Evolutionary conservation across 2,797 vertebrate species (phyloP).

Genomic region (Poeciliopsis infans): DNA sequence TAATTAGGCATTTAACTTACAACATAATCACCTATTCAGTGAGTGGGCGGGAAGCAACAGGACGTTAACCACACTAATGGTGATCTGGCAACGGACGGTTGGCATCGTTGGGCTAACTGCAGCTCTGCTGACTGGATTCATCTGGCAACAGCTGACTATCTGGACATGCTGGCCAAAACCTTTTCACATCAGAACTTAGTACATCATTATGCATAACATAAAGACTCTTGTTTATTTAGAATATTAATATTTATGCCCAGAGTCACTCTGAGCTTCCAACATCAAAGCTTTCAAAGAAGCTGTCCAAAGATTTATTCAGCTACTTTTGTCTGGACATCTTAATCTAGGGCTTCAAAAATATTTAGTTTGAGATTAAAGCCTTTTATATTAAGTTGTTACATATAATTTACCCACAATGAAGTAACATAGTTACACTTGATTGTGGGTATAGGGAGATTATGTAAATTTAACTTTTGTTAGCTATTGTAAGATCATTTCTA

Average conservation of each 20-base stretch:
- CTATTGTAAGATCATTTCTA: no score
- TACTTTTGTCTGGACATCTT: not conserved
- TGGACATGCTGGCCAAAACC: constrained; percentile 44
- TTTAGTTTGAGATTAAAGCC: not conserved
- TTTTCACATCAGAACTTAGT: constrained; percentile 22
- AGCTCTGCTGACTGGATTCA: constrained; percentile 57
- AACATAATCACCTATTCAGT: constrained; percentile 33
- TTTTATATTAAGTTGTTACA: no score
- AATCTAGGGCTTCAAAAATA: not conserved
- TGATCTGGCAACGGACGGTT: constrained; percentile 37
- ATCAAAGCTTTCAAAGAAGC: not conserved
- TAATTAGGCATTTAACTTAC: constrained; percentile 42
- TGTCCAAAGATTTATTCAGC: not conserved
- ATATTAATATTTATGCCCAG: constrained; percentile 3
- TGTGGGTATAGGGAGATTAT: no score
- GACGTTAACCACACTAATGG: constrained; percentile 47
- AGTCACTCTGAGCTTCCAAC: not conserved
- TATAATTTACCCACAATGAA: no score
- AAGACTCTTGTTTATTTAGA: constrained; percentile 14
- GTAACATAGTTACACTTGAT: no score
- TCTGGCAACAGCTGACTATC: constrained; percentile 67
- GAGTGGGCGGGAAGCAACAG: constrained; percentile 26
- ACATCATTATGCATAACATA: constrained; percentile 13
- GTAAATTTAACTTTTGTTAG: no score
- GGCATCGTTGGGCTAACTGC: constrained; percentile 30